phyloP scores from a whole-genome alignment of 2,113 vertebrate genomes.

The Fregata magnificens region DNA sequence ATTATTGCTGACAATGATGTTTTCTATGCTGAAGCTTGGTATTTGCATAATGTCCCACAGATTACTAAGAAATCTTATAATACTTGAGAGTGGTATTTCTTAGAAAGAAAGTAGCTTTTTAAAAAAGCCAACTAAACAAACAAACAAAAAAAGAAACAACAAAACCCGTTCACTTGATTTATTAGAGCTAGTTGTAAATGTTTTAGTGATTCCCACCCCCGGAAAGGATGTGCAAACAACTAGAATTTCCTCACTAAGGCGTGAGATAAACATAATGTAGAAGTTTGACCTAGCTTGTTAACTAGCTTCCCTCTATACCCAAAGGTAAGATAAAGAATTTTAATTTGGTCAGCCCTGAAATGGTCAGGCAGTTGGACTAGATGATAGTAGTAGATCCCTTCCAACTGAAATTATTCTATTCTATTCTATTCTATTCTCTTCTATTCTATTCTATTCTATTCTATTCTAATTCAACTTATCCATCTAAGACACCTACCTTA shows the following conservation, averaged over 20 bases:
- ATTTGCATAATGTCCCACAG: background rate
- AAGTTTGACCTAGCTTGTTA: background rate
- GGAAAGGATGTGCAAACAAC: fast-evolving
- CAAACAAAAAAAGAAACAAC: background rate
- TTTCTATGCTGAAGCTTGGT: background rate
- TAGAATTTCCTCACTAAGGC: background rate
- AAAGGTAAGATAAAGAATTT: background rate
- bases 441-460: too few relatives aligned
- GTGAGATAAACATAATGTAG: background rate
- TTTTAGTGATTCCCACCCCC: background rate
- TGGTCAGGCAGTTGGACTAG: background rate
- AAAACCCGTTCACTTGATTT: background rate
- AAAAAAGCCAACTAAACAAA: background rate
- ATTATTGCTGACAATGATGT: background rate
- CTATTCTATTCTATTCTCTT: background rate
- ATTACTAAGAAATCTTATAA: background rate
- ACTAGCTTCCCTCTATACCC: background rate
- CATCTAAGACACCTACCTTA: background rate
- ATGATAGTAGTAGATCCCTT: fast-evolving
- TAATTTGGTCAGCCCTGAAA: background rate
- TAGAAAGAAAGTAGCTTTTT: background rate
- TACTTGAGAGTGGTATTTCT: background rate
- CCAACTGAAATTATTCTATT: background rate
- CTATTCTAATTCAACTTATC: background rate
- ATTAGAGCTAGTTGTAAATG: background rate